phyloP scores from a whole-genome alignment of 2,797 vertebrate species.

The Manis javanica region DNA sequence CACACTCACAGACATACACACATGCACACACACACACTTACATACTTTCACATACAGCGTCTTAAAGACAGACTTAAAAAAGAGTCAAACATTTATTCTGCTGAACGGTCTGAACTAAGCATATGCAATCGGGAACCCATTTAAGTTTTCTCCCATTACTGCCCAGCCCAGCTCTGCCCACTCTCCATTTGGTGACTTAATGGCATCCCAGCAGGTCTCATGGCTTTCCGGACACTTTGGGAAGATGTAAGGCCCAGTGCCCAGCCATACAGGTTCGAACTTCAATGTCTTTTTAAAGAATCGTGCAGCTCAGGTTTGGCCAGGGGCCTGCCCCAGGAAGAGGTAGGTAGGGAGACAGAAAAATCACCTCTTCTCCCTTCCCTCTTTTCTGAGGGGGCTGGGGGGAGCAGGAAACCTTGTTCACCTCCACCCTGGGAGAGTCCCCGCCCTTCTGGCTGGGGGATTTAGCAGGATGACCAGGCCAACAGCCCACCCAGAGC shows the following conservation, averaged over 20 bases:
- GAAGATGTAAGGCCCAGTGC: background rate
- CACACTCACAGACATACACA: background rate
- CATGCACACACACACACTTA: background rate
- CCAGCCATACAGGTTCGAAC: background rate
- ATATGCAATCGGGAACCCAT: rapidly evolving
- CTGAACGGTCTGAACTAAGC: background rate
- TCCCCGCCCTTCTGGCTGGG: background rate
- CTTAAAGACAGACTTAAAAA: background rate
- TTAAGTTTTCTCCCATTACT: background rate
- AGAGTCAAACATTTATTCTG: background rate
- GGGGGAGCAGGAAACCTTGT: background rate
- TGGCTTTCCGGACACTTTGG: background rate
- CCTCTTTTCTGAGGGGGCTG: background rate
- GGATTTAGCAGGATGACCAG: background rate
- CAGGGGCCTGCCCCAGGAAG: background rate
- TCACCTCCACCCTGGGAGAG: background rate
- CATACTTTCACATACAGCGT: background rate
- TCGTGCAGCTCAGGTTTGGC: background rate
- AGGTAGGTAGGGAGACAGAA: background rate
- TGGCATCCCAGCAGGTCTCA: background rate
- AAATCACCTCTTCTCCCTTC: background rate
- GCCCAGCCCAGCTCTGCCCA: background rate
- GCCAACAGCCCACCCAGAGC: background rate
- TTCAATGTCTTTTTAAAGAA: background rate
- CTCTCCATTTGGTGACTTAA: too few species aligned